These are phyloP conservation scores for Phrynocephalus versicolor DNA, from an alignment of 2,113 vertebrate genomes.

Conservation along the genomic window DNA sequence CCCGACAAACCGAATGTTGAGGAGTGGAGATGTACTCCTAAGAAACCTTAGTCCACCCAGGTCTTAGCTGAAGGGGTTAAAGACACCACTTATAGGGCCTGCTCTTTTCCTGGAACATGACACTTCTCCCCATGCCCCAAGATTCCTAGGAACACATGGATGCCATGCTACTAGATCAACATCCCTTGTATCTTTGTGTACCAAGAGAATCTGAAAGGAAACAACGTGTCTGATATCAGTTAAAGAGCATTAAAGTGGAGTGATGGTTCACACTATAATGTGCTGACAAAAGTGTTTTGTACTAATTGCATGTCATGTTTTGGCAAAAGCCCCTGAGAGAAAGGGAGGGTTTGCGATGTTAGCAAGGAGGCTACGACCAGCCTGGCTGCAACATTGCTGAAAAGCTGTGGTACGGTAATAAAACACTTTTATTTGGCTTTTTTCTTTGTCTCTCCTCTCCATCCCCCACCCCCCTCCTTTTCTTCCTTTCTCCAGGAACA, in stretches of 20 bases:
- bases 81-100: neutral
- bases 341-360: neutral
- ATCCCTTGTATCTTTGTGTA: neutral
- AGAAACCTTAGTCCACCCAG: neutral
- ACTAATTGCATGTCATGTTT: slow-evolving; percentile 5
- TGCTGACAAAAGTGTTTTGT: neutral
- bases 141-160: neutral
- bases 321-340: neutral
- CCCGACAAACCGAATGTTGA: neutral
- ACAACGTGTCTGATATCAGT: neutral
- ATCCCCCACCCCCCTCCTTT: neutral
- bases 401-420: slow-evolving; percentile 31
- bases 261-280: neutral
- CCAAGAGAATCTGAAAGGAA: neutral
- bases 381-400: neutral
- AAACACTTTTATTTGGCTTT: slow-evolving; percentile 32
- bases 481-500: slow-evolving; percentile 76
- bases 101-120: neutral
- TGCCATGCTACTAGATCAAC: neutral
- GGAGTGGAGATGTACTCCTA: neutral
- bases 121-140: neutral
- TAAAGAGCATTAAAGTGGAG: neutral
- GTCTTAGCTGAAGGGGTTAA: neutral
- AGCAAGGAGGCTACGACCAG: neutral
- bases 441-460: no score